Conservation (phyloP, 2,113 vertebrate genomes). For the Nerophis lumbriciformis region DNA sequence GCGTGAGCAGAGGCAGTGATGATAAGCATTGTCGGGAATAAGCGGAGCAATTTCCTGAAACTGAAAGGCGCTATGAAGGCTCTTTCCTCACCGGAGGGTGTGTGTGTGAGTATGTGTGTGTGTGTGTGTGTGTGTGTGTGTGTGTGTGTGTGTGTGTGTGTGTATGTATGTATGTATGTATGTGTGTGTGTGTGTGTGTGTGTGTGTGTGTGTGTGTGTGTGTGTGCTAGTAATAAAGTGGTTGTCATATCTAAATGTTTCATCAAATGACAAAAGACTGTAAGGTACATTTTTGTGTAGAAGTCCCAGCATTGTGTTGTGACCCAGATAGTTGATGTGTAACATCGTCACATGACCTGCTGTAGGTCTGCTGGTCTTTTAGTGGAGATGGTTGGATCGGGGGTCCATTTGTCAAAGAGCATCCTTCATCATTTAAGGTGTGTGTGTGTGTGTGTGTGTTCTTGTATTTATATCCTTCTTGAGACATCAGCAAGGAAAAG, state of each 20-base stretch:
- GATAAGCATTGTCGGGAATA: constrained; percentile 18
- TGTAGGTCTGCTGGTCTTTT: constrained; percentile 31
- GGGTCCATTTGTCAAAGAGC: constrained; percentile 42
- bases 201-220: no score
- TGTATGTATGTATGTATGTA: no score
- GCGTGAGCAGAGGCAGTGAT: background rate
- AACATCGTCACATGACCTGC: constrained; percentile 59
- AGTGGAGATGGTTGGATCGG: background rate
- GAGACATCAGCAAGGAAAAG: no score
- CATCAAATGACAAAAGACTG: background rate
- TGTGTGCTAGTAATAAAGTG: background rate
- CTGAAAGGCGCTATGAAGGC: constrained; percentile 25
- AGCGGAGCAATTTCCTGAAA: constrained; percentile 31
- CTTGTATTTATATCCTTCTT: no score
- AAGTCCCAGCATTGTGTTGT: constrained; percentile 18
- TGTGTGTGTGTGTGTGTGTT: background rate
- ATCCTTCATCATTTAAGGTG: constrained; percentile 54
- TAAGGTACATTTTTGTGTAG: constrained; percentile 17
- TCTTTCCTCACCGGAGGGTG: constrained; percentile 13
- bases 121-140: no score
- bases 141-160: no score
- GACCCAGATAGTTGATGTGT: constrained; percentile 43
- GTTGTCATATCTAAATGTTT: background rate
- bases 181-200: no score
- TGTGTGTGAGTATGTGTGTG: background rate